phyloP scores from a whole-genome alignment of 2,797 vertebrate genomes.

The Triplophysa yarkandensis region DNA sequence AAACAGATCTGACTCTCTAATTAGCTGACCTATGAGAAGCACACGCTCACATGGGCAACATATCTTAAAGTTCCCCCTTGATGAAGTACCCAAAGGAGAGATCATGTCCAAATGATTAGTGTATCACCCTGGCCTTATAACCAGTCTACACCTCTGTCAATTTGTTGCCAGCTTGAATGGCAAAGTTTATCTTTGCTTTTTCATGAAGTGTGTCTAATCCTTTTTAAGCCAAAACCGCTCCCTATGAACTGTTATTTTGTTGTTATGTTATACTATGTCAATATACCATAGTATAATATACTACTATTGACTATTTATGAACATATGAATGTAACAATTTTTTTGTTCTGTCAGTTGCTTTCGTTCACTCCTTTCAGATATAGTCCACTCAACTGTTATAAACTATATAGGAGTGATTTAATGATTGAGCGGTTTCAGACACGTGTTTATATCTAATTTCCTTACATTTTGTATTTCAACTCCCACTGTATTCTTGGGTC shows the following conservation, averaged over 20 bases:
- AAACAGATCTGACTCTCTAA: slow-evolving; percentile 46
- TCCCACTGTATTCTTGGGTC: neutral
- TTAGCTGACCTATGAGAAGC: slow-evolving; percentile 45
- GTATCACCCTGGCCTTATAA: slow-evolving; percentile 12
- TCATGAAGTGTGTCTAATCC: neutral
- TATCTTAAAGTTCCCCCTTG: slow-evolving; percentile 31
- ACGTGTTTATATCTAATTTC: neutral
- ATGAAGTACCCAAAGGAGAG: slow-evolving; percentile 51
- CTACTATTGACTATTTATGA: too few relatives aligned
- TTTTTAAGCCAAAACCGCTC: too few relatives aligned
- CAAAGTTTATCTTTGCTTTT: neutral
- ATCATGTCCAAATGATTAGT: slow-evolving; percentile 50
- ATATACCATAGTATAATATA: too few relatives aligned
- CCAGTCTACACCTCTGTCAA: slow-evolving; percentile 12
- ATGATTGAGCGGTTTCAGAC: neutral
- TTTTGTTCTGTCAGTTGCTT: too few relatives aligned
- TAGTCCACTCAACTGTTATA: too few relatives aligned
- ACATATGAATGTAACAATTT: too few relatives aligned
- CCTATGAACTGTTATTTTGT: too few relatives aligned
- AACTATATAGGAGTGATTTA: too few relatives aligned
- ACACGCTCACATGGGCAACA: slow-evolving; percentile 36
- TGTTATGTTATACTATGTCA: too few relatives aligned
- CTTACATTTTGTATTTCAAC: neutral
- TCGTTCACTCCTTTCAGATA: too few relatives aligned
- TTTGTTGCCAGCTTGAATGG: neutral